Evolutionary conservation across 37 sponge, comb jelly and placozoan genomes (phyloP).

Genomic region (Cladorhizidae sp.): DNA sequence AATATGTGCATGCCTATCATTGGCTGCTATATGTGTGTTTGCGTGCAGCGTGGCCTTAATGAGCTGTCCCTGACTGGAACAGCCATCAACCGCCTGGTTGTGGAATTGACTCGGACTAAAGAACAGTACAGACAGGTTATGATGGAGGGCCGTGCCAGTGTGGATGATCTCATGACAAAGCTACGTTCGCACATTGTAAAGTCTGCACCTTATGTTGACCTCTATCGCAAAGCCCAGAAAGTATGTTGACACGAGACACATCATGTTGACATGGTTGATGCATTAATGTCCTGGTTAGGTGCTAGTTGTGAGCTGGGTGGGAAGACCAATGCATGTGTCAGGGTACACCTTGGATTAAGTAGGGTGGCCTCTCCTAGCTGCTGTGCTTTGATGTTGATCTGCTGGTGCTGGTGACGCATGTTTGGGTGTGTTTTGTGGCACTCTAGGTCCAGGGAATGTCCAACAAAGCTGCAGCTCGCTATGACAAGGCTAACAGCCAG

Average conservation of each 20-base stretch:
- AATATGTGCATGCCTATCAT: neutral
- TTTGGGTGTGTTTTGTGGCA: neutral
- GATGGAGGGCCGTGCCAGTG: neutral
- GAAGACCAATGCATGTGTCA: neutral
- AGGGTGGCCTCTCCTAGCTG: no score
- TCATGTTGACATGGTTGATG: neutral
- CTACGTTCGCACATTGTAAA: constrained; percentile 27
- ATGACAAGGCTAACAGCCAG: constrained; percentile 54
- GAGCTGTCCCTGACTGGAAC: constrained; percentile 29
- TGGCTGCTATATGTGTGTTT: neutral
- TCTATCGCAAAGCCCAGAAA: constrained; percentile 35
- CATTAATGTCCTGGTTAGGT: no score
- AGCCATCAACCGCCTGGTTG: constrained; percentile 33
- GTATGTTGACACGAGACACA: neutral
- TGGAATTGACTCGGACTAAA: constrained; percentile 19
- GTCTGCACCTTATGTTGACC: constrained; percentile 33
- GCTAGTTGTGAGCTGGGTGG: neutral
- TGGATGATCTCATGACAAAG: constrained; percentile 14
- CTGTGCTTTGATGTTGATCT: no score
- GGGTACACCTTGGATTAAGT: no score
- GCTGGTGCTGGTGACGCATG: neutral
- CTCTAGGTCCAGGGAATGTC: constrained; percentile 31
- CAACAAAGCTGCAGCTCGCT: constrained; percentile 38
- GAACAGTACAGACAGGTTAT: neutral
- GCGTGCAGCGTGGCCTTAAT: constrained; percentile 31